phyloP scores from a whole-genome alignment of 2,797 vertebrate genomes.

The Siniperca undulata region DNA sequence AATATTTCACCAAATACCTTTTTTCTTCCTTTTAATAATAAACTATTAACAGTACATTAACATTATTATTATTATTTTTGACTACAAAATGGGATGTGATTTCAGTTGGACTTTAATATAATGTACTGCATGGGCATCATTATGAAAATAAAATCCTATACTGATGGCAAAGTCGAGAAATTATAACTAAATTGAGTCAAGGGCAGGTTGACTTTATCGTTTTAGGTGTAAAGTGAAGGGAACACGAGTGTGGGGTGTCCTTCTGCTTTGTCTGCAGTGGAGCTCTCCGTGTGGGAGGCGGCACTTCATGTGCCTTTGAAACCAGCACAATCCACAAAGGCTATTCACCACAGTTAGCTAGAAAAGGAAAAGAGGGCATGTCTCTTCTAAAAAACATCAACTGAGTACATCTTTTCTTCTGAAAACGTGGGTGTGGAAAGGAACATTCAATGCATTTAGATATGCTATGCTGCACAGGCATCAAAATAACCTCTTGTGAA shows the following conservation, averaged over 20 bases:
- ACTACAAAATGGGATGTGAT: background rate
- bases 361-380: slow-evolving; percentile 43
- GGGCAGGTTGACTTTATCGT: slow-evolving; percentile 20
- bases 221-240: slow-evolving; percentile 34
- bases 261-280: slow-evolving; percentile 51
- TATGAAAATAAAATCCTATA: background rate
- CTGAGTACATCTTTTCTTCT: slow-evolving; percentile 63
- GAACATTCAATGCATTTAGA: slow-evolving; percentile 49
- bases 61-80: too few relatives aligned
- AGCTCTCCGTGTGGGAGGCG: slow-evolving; percentile 58
- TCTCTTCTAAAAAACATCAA: slow-evolving; percentile 55
- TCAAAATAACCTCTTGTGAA: slow-evolving; percentile 34
- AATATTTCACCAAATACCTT: background rate
- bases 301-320: slow-evolving; percentile 70
- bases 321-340: slow-evolving; percentile 58
- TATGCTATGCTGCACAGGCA: slow-evolving; percentile 26
- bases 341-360: slow-evolving; percentile 54
- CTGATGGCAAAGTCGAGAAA: background rate
- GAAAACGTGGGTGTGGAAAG: slow-evolving; percentile 57
- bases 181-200: background rate
- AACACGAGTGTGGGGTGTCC: slow-evolving; percentile 39
- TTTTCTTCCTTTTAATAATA: background rate
- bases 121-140: background rate
- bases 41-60: background rate
- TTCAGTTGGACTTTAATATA: background rate